These are phyloP conservation scores for Mesorhabditis belari DNA, from an alignment of 2,888 invertebrate genomes.

Conservation along the genomic window DNA sequence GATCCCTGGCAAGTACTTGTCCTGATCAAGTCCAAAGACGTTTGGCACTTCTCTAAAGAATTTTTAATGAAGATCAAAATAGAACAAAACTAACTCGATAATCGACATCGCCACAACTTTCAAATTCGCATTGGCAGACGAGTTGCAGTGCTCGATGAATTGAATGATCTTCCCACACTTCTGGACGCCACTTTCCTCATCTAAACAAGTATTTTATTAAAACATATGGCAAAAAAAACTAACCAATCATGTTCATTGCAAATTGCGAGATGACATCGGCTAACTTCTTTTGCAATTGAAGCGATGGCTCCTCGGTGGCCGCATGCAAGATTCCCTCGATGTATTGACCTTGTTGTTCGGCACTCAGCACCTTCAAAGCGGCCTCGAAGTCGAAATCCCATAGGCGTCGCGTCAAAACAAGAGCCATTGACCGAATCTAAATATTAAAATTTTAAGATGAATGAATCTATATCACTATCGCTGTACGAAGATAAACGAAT, in stretches of 20 bases:
- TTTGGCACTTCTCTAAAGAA: slow-evolving; percentile 77
- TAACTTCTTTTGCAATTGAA: slow-evolving; percentile 61
- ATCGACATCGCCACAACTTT: slow-evolving; percentile 89
- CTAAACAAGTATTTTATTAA: slow-evolving; percentile 10
- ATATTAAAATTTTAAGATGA: slow-evolving; percentile 1
- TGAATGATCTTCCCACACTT: slow-evolving; percentile 70
- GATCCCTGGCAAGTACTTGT: slow-evolving; percentile 81
- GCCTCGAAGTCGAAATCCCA: slow-evolving; percentile 78
- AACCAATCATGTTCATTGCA: slow-evolving; percentile 65
- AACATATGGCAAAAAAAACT: slow-evolving; percentile 16
- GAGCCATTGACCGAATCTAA: slow-evolving; percentile 77
- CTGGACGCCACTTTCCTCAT: slow-evolving; percentile 41
- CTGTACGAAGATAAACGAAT: no score
- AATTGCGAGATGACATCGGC: slow-evolving; percentile 20
- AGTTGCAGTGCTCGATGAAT: slow-evolving; percentile 89
- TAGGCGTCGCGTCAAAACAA: slow-evolving; percentile 81
- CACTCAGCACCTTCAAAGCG: slow-evolving; percentile 69
- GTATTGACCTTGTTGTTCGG: slow-evolving; percentile 63
- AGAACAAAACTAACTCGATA: slow-evolving; percentile 69
- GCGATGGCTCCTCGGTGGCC: slow-evolving; percentile 71
- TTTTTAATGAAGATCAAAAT: not conserved
- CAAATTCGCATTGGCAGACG: slow-evolving; percentile 71
- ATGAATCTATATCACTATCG: not conserved
- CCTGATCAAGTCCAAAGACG: slow-evolving; percentile 90
- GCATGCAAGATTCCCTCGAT: slow-evolving; percentile 55